Conservation (phyloP, 2,888 invertebrate species). For the Phorcus lineatus region DNA sequence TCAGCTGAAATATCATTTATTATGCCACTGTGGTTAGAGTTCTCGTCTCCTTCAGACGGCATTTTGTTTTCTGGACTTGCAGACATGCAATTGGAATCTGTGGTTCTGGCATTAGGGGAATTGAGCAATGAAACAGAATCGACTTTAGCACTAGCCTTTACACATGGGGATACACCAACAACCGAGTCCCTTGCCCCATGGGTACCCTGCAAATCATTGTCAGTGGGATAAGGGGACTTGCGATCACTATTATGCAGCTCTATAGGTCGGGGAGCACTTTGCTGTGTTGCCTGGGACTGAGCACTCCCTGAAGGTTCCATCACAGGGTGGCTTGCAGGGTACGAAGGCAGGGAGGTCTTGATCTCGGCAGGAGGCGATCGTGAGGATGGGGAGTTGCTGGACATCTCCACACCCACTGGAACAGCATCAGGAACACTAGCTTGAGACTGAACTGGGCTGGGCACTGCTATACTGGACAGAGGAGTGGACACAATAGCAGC, state of each 20-base stretch:
- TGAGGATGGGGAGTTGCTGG: neutral
- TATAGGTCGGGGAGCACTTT: neutral
- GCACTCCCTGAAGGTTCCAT: constrained; percentile 12
- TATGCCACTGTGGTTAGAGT: constrained; percentile 61
- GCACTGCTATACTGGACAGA: constrained; percentile 14
- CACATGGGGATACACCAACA: neutral
- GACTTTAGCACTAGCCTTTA: constrained; percentile 23
- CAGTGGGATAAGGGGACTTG: neutral
- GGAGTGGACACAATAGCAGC: constrained; percentile 19
- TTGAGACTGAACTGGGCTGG: constrained; percentile 11
- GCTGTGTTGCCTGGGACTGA: constrained; percentile 10
- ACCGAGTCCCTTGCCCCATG: neutral
- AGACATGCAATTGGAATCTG: constrained; percentile 32
- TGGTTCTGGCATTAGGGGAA: constrained; percentile 34
- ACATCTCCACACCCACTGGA: neutral
- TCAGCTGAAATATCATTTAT: constrained; percentile 47
- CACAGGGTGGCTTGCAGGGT: neutral
- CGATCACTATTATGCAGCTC: constrained; percentile 25
- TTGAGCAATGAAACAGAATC: constrained; percentile 39
- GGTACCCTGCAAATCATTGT: constrained; percentile 12
- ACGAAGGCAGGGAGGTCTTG: neutral
- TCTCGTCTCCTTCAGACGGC: constrained; percentile 60
- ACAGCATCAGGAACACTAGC: constrained; percentile 7
- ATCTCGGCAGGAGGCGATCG: neutral
- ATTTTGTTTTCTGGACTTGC: constrained; percentile 41